Base-by-base conservation (phyloP, 2,113 vertebrate genomes). In the Oreochromis niloticus region DNA sequence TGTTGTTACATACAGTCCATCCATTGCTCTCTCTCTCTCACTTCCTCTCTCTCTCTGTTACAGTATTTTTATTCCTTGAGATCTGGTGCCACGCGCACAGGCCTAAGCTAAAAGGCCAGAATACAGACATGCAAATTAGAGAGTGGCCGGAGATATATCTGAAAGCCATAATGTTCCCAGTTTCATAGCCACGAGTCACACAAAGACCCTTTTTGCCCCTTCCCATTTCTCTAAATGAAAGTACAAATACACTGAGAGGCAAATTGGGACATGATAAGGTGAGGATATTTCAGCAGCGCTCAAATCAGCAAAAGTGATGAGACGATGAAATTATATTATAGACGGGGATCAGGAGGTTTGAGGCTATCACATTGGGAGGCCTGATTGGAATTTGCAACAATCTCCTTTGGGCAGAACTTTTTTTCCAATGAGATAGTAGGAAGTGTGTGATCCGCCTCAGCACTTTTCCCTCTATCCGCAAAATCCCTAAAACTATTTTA, bases 311-410 rank as follows among this genome's bases (percentile, higher is more conserved):
- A 81, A 92, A 93, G 66, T 66, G 84, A 93, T 66, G 92, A 94
- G 90, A 91, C n/a, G 39, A 88, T 85, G 87, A 85, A 93, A 92
- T 93, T 85, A 91, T 89, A 88, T 89, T 86, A 89, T 54, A 90
- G 90, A 88, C 24, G 16, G 86, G 85, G 91, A 91, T 90, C 80
- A 41, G 73, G 59, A 68, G 43, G 52, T 88, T 79, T 89, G 82
- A 89, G 52, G 90, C 87, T 89, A 90, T 93, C 91, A 87, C 84
- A 80, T 84, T 27, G 34, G 43, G 81, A 84, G 13, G 89, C 80
- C 90, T 94, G 94, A 95, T 94, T 93, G 92, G 90, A 95, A 92
- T 94, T 94, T 90, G 85, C 84, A 94, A 89, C 91, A 92, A 91
- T 94, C 91, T 93, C 82, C 81, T 90, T 82, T 85, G 50, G 78